Conservation (phyloP, 2,888 invertebrate species). For the Pimpla rufipes region DNA sequence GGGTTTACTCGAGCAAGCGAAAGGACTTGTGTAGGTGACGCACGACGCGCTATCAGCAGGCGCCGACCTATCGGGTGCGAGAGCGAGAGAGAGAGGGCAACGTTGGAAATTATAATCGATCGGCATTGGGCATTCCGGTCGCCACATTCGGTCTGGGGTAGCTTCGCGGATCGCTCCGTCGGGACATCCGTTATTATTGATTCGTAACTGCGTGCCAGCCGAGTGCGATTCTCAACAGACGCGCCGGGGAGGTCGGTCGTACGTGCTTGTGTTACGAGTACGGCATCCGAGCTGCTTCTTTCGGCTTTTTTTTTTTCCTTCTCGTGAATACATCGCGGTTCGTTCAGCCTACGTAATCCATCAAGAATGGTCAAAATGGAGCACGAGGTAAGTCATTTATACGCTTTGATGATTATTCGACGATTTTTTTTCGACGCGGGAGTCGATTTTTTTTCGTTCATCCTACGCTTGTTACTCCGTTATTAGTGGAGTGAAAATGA, state of each 20-base stretch:
- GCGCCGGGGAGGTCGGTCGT: slow-evolving; percentile 50
- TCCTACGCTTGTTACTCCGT: background rate
- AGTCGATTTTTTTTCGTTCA: background rate
- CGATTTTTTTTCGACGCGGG: background rate
- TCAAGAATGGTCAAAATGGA: slow-evolving; percentile 84
- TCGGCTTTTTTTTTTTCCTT: too few species aligned
- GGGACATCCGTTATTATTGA: slow-evolving; percentile 25
- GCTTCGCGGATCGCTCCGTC: slow-evolving; percentile 12
- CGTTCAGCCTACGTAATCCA: slow-evolving; percentile 51
- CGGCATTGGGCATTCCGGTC: slow-evolving; percentile 47
- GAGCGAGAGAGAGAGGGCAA: slow-evolving; percentile 20
- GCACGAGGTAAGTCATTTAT: slow-evolving; percentile 80
- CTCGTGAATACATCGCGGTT: slow-evolving; percentile 24
- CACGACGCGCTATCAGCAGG: slow-evolving; percentile 44
- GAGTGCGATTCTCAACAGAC: background rate
- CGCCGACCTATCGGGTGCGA: slow-evolving; percentile 1
- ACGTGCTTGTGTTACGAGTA: slow-evolving; percentile 7
- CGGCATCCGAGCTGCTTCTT: background rate
- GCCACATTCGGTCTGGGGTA: slow-evolving; percentile 37
- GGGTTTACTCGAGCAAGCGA: slow-evolving; percentile 75
- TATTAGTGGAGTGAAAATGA: background rate
- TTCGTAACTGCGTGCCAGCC: slow-evolving; percentile 11
- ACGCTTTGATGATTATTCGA: background rate
- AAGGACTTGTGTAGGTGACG: slow-evolving; percentile 70
- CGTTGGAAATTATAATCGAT: slow-evolving; percentile 73